Conservation (phyloP, 2,888 invertebrate genomes). For the Synergus umbraculus region DNA sequence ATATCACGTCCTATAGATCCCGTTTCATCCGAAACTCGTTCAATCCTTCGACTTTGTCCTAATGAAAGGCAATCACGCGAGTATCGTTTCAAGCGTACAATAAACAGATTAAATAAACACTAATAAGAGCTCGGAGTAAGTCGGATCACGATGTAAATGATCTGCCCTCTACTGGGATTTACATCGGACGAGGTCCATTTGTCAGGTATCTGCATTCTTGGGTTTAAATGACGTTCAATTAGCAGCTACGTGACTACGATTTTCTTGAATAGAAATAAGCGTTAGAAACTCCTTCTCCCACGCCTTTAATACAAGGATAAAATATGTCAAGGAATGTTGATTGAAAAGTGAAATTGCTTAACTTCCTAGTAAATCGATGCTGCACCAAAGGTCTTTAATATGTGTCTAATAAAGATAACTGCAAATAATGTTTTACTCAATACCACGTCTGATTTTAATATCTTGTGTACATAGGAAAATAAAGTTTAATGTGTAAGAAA, state of each 20-base stretch:
- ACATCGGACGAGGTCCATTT: slow-evolving; percentile 38
- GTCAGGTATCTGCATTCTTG: slow-evolving; percentile 38
- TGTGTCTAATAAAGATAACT: slow-evolving; percentile 40
- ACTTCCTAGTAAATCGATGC: slow-evolving; percentile 39
- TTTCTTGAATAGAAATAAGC: slow-evolving; percentile 38
- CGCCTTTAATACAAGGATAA: slow-evolving; percentile 35
- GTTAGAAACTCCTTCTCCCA: slow-evolving; percentile 41
- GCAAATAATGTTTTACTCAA: slow-evolving; percentile 32
- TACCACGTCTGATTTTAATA: slow-evolving; percentile 25
- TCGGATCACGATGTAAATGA: slow-evolving; percentile 37
- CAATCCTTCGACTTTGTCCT: slow-evolving; percentile 4
- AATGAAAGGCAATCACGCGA: slow-evolving; percentile 39
- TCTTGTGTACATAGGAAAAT: slow-evolving; percentile 31
- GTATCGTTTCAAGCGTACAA: slow-evolving; percentile 19
- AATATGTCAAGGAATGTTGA: slow-evolving; percentile 39
- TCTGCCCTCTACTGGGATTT: slow-evolving; percentile 28
- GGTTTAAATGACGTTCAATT: slow-evolving; percentile 40
- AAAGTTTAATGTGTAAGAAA: slow-evolving; percentile 8
- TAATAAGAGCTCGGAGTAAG: slow-evolving; percentile 29
- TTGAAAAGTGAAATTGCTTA: slow-evolving; percentile 41
- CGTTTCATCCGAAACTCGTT: slow-evolving; percentile 20
- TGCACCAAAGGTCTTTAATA: slow-evolving; percentile 40
- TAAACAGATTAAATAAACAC: slow-evolving; percentile 30
- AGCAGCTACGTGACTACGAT: slow-evolving; percentile 36
- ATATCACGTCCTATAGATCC: slow-evolving; percentile 15